phyloP scores from a whole-genome alignment of 92 coral and sea anemone species.

The Zoanthus gigantus region DNA sequence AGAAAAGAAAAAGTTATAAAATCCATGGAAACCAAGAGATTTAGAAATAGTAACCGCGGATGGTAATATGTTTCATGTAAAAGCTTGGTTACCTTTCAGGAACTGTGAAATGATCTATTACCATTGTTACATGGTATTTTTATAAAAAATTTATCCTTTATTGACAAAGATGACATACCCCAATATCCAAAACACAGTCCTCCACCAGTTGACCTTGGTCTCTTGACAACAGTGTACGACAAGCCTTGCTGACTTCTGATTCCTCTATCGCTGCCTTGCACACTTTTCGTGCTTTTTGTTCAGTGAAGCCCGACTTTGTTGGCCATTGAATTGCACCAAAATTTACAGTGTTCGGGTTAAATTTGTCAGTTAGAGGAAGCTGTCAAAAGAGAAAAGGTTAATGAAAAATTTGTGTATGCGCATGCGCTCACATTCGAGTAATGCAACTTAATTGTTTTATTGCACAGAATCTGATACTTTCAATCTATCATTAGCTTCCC shows the following conservation, averaged over 20 bases:
- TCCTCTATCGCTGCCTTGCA: not conserved
- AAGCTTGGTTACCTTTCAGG: too few species aligned
- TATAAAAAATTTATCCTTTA: not conserved
- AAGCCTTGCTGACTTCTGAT: conserved; percentile 25
- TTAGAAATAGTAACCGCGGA: too few species aligned
- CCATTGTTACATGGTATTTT: too few species aligned
- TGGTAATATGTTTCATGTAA: too few species aligned
- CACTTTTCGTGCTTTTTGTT: not conserved
- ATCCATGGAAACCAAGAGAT: too few species aligned
- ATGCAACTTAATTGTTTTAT: too few species aligned
- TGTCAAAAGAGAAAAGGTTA: not conserved
- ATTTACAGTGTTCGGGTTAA: conserved; percentile 18
- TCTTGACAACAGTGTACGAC: not conserved
- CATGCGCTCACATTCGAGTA: too few species aligned
- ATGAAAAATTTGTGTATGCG: too few species aligned
- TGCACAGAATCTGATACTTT: too few species aligned
- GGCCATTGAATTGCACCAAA: conserved; percentile 36
- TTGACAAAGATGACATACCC: not conserved
- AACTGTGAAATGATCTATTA: too few species aligned
- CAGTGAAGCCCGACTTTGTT: conserved; percentile 22
- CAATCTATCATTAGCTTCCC: too few species aligned
- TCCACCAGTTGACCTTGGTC: conserved; percentile 26
- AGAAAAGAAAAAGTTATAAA: too few species aligned
- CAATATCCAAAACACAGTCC: conserved; percentile 34
- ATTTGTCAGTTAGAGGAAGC: conserved; percentile 1